A percentile compares a stretch with the other conserved stretches of the same genome.
Conservation (phyloP, 1,140 invertebrate genomes). For the Arion vulgaris region DNA sequence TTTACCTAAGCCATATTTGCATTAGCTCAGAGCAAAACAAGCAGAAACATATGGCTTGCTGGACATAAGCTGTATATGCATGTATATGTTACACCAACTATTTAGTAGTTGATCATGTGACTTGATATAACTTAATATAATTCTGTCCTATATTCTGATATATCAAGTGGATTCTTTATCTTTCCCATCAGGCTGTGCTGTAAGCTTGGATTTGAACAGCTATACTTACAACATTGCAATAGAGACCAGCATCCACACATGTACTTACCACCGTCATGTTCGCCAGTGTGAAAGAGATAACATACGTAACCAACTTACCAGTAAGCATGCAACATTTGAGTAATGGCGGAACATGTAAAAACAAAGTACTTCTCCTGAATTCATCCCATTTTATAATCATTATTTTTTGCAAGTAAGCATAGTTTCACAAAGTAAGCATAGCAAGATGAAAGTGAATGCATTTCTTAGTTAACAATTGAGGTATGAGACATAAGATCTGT, state of each 20-base stretch:
- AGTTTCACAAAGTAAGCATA: neutral
- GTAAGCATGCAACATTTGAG: conserved; percentile 11
- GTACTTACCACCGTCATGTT: conserved; percentile 53
- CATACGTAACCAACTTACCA: conserved; percentile 31
- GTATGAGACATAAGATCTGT: too few relatives aligned
- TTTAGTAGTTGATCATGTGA: too few relatives aligned
- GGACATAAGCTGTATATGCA: too few relatives aligned
- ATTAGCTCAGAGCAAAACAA: too few relatives aligned
- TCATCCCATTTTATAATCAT: too few relatives aligned
- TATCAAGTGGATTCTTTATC: too few relatives aligned
- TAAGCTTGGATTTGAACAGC: conserved; percentile 53
- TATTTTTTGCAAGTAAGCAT: too few relatives aligned
- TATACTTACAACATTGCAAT: conserved; percentile 62
- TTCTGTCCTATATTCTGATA: too few relatives aligned
- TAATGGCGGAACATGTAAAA: neutral
- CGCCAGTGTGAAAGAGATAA: conserved; percentile 54
- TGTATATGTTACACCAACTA: too few relatives aligned
- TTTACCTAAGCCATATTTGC: too few relatives aligned
- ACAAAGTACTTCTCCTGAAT: neutral
- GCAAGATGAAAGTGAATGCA: neutral
- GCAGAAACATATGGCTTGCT: too few relatives aligned
- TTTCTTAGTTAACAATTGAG: neutral
- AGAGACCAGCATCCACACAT: conserved; percentile 59
- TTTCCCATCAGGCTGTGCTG: conserved; percentile 7
- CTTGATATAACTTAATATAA: too few relatives aligned